phyloP scores from a whole-genome alignment of 2,113 vertebrate genomes.

The Psittacus erithacus region DNA sequence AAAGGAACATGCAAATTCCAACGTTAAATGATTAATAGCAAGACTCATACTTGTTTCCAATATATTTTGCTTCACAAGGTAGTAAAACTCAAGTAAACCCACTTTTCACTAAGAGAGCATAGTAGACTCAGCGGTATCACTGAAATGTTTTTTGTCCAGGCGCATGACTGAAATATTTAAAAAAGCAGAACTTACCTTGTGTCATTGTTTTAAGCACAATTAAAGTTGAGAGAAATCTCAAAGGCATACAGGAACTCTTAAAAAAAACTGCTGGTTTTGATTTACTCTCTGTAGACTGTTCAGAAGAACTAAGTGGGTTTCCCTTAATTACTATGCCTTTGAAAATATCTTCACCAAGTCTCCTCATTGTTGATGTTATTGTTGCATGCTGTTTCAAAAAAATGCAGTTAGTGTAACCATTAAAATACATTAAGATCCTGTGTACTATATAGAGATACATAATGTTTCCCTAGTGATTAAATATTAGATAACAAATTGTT shows the following conservation, averaged over 20 bases:
- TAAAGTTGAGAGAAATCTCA: constrained; percentile 84
- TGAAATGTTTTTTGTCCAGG: not conserved
- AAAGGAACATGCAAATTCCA: not conserved
- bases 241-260: constrained; percentile 79
- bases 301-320: constrained; percentile 11
- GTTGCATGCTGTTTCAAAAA: constrained; percentile 71
- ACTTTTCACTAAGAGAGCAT: not conserved
- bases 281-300: constrained; percentile 53
- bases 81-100: not conserved
- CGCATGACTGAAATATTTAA: not conserved
- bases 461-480: not conserved
- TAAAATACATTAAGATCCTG: not conserved
- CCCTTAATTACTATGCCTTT: constrained; percentile 71
- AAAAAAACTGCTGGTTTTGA: constrained; percentile 76
- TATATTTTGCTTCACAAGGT: not conserved
- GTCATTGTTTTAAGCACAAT: constrained; percentile 87
- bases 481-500: not conserved
- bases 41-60: not conserved
- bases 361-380: constrained; percentile 82
- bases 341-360: constrained; percentile 85
- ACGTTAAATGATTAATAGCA: not conserved
- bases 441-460: not conserved
- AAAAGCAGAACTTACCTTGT: constrained; percentile 79
- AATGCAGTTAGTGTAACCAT: not conserved
- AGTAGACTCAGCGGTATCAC: not conserved